phyloP scores from a whole-genome alignment of 2,888 invertebrate species.

The Stratiomys singularior region DNA sequence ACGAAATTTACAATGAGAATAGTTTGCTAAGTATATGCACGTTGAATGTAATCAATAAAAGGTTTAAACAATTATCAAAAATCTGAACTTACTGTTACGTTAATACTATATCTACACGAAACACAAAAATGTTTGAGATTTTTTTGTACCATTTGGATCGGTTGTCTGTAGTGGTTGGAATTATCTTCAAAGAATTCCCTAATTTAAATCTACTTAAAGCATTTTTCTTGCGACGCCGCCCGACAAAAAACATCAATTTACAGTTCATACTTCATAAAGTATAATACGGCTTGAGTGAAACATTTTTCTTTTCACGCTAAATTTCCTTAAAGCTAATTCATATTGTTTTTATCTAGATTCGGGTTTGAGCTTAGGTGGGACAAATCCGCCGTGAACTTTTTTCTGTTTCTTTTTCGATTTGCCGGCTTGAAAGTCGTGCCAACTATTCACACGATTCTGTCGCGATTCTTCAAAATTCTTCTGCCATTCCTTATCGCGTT shows the following conservation, averaged over 20 bases:
- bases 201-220: neutral
- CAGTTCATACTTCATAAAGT: slow-evolving; percentile 9
- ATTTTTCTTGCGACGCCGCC: neutral
- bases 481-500: slow-evolving; percentile 95
- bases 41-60: too few species aligned
- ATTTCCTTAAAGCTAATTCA: neutral
- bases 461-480: slow-evolving; percentile 98
- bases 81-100: too few species aligned
- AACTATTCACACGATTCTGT: slow-evolving; percentile 90
- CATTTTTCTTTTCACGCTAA: slow-evolving; percentile 3
- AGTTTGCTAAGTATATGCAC: too few species aligned
- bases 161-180: neutral
- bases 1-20: too few species aligned
- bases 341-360: slow-evolving; percentile 76
- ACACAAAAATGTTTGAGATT: too few species aligned
- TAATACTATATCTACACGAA: too few species aligned
- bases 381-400: slow-evolving; percentile 81
- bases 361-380: slow-evolving; percentile 93
- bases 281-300: slow-evolving; percentile 12
- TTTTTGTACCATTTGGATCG: neutral
- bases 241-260: neutral
- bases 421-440: slow-evolving; percentile 88
- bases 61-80: too few species aligned
- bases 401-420: slow-evolving; percentile 77
- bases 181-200: too few species aligned